Evolutionary conservation across 2,888 invertebrate genomes (phyloP), one percentile per base, ranked within the genome.

Genomic region (Drosophila koepferae): DNA sequence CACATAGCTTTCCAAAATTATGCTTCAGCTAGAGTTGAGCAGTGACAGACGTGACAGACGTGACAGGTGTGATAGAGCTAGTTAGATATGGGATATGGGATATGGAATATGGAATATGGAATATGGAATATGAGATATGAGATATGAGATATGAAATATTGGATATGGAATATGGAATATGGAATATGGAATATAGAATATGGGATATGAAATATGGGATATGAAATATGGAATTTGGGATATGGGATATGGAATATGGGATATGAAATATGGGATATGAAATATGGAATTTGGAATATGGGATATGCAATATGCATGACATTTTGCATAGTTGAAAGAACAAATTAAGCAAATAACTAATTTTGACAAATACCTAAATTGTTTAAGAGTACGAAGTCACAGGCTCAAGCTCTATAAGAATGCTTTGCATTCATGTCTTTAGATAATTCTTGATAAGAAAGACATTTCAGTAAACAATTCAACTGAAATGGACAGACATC

Each of bases 1-100:
- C 49, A 18, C 34, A 51, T 18, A 18, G 49, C 49, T 51, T 12
- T 18, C 49, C 34, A 51, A 51, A 51, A 51, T 18, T 51, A 51
- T 31, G n/a, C 49, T 31, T 16, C 16, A 6, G 10, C 14, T 1
- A 10, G n/a, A 6, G 31, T 7, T n/a, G 31, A 18, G 31, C 1
- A n/a, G 2, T n/a, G 6, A 6, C 18, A 18, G 31, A 34, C 18
- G 34, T n/a, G 18, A 6, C 7, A 18, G 31, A 34, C 18, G 34
- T 31, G 18, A 6, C 12, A 23, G 23, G 31, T 31, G 34, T n/a
- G 49, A 49, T 6, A 6, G 31, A 23, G 10, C 49, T n/a, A 31
- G 48, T 48, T 48, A 31, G 31, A 31, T 28, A n/a, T 28, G 28
- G 6, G 28, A 28, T 14, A 23, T 14, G 1, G 18, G 2, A 34